Evolutionary conservation across 2,888 invertebrate species (phyloP), one percentile per base, ranked within the genome.

Genomic region (Cheilosia variabilis): DNA sequence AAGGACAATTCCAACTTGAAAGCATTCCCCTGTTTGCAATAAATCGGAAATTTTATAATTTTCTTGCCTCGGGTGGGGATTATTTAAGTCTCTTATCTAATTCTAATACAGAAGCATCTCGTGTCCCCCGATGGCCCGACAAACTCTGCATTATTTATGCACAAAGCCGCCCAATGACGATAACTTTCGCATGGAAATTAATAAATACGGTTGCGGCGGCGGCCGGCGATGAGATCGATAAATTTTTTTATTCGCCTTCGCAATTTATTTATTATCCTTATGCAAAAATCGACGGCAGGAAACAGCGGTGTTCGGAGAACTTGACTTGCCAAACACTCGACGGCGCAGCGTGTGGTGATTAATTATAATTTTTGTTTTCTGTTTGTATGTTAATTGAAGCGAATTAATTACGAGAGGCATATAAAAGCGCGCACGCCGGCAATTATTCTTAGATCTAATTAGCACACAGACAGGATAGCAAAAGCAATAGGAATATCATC

Each of bases 221-320:
- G 60, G 57, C 52, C 9, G 31, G 22, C 34, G 60, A 60, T 55
- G 73, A 60, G 75, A 80, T 71, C 75, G 76, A 84, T 84, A 69
- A 84, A 84, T 27, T 27, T 27, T 76, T 75, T 71, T 55, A 43
- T 43, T 27, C 41, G 41, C 13, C 1, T 52, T 4, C 37, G 50
- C 47, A 55, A 80, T 84, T 84, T 76, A 76, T 84, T 80, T 76
- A 84, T 84, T 66, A 80, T 52, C 66, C 76, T 80, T 80, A 80
- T 84, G 75, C 75, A 84, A 84, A 47, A 17, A 80, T 80, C 58
- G n/a, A 58, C 62, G 7, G 7, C 15, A 50, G 53, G 65, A 53
- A 66, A 34, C 72, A 63, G 31, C 10, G 22, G 68, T 71, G 58
- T 65, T 27, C n/a, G 41, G 66, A 72, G 71, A 53, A 47, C 19